Evolutionary conservation across 2,113 vertebrate species (phyloP), one percentile per base, ranked within the genome.

Genomic region (Muntiacus muntjak): DNA sequence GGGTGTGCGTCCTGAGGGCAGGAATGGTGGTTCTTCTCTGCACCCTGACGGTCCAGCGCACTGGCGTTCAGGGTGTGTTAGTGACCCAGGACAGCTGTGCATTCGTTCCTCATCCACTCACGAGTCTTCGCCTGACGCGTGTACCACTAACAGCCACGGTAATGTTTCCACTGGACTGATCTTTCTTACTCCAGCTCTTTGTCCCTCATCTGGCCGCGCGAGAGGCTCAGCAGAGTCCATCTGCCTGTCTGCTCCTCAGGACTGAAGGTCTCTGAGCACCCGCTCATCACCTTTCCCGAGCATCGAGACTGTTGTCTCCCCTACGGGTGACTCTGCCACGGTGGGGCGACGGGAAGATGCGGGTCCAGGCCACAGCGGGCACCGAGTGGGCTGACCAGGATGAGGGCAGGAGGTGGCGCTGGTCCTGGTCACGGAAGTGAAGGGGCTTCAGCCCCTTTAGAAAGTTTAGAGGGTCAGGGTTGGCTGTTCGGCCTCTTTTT

Each of bases 61-160:
- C 0, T 30, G 52, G 25, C 17, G 26, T 9, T 50, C 47, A 19
- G 79, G 45, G 13, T 40, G 3, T 15, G n/a, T 83, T 58, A 11
- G 26, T 36, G n/a, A 76, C 36, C 25, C 36, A 9, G 85, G 30
- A 58, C 43, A 25, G 23, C n/a, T 85, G 84, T 57, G 40, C 21
- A 1, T 47, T 5, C 55, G 8, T 76, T 74, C 45, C 33, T 54
- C 26, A 3, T 40, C 79, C 11, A 13, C 15, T 60, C 33, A 17
- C 0, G 57, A 55, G 30, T 13, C 85, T 76, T 96, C 12, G 3
- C 54, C 25, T 81, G 19, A 83, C 14, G 16, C 6, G 1, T 7
- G 7, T 0, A 17, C 33, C 55, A 7, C 45, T 62, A 1, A 71
- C 40, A 28, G 64, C 33, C 58, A 2, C 0, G 3, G 26, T 16